Conservation (phyloP, 2,797 vertebrate genomes). For the Arnoldichthys spilopterus region DNA sequence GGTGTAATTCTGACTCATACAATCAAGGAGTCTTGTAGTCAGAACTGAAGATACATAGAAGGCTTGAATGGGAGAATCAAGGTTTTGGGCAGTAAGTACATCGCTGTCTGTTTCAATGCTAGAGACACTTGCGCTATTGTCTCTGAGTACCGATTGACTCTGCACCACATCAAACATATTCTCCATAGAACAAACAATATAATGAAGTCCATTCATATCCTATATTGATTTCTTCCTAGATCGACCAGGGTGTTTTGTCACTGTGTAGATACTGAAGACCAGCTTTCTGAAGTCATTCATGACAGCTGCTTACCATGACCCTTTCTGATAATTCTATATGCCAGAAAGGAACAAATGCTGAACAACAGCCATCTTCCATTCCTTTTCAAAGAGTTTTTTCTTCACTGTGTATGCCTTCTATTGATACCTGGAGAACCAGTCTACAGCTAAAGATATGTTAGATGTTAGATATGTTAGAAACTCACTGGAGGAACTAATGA, state of each 20-base stretch:
- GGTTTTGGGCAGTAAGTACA: conserved; percentile 29
- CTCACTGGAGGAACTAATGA: conserved; percentile 67
- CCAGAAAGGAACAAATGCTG: neutral
- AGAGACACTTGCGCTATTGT: conserved; percentile 46
- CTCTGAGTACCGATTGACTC: conserved; percentile 54
- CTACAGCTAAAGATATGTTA: conserved; percentile 18
- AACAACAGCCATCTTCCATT: conserved; percentile 1
- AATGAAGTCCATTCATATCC: conserved; percentile 66
- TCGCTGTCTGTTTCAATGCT: conserved; percentile 30
- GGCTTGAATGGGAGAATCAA: conserved; percentile 59
- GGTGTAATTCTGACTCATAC: conserved; percentile 52
- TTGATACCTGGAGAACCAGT: conserved; percentile 7
- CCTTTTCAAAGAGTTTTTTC: neutral
- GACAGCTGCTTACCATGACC: conserved; percentile 30
- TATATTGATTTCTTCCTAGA: conserved; percentile 50
- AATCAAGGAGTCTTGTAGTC: conserved; percentile 65
- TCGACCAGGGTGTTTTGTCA: conserved; percentile 37
- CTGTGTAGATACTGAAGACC: conserved; percentile 47
- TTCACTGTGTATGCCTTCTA: neutral
- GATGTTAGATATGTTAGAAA: conserved; percentile 36
- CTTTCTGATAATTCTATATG: conserved; percentile 13
- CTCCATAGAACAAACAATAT: conserved; percentile 63
- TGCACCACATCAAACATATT: conserved; percentile 56
- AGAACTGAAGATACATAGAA: conserved; percentile 35
- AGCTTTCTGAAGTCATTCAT: conserved; percentile 28